Conservation (phyloP, 2,888 invertebrate species). For the Dorcus hopei region DNA sequence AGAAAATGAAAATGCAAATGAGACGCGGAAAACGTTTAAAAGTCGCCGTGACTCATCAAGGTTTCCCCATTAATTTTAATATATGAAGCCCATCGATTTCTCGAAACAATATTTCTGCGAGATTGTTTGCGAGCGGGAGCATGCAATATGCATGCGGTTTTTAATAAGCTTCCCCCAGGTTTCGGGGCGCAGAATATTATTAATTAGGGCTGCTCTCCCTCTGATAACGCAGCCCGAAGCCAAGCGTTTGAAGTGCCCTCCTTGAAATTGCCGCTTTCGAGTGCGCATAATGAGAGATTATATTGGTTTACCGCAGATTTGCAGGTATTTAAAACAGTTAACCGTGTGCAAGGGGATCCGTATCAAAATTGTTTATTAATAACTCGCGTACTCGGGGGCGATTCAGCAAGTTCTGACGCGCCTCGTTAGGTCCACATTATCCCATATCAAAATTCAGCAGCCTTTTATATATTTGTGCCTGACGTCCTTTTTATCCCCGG, state of each 20-base stretch:
- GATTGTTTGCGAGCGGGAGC: slow-evolving; percentile 16
- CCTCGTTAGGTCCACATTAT: no score
- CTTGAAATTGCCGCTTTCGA: slow-evolving; percentile 27
- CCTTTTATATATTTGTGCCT: no score
- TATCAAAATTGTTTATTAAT: no score
- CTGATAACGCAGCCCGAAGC: slow-evolving; percentile 29
- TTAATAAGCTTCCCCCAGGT: slow-evolving; percentile 38
- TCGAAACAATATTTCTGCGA: neutral
- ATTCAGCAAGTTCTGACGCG: neutral
- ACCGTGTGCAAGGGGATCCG: neutral
- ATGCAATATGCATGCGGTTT: slow-evolving; percentile 43
- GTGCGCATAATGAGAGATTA: slow-evolving; percentile 24
- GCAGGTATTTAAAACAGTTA: slow-evolving; percentile 12
- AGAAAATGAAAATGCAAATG: slow-evolving; percentile 2
- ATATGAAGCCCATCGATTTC: neutral
- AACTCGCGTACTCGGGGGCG: neutral
- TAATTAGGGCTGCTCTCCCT: slow-evolving; percentile 40
- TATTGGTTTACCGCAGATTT: slow-evolving; percentile 26
- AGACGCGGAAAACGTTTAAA: neutral
- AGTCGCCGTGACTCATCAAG: neutral
- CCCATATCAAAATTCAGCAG: no score
- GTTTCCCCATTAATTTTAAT: neutral
- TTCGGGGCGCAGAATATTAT: slow-evolving; percentile 34
- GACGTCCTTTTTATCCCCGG: no score
- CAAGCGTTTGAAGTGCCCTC: slow-evolving; percentile 30